Evolutionary conservation across 2,888 invertebrate species (phyloP).

Genomic region (Maniola hyperantus): DNA sequence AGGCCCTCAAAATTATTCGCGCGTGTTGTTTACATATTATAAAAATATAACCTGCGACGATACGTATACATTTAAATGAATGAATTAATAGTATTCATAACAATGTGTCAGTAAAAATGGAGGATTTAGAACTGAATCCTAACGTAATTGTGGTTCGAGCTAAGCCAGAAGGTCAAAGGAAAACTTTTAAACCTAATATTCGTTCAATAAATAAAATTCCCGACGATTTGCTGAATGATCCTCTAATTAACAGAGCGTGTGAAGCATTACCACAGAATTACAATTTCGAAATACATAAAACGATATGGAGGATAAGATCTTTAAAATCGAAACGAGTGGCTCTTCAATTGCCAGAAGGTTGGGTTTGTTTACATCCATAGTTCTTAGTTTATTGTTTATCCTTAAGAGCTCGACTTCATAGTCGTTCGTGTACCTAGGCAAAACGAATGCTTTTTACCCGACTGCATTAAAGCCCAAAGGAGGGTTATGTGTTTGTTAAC

Average conservation of each 20-base stretch:
- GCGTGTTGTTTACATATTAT: constrained; percentile 67
- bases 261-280: constrained; percentile 94
- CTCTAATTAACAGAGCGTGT: constrained; percentile 87
- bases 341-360: constrained; percentile 97
- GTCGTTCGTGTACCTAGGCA: no score
- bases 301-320: constrained; percentile 96
- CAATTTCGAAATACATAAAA: constrained; percentile 99
- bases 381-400: neutral
- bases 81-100: neutral
- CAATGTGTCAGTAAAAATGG: constrained; percentile 52
- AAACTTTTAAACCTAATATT: constrained; percentile 89
- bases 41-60: constrained; percentile 50
- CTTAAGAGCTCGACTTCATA: neutral
- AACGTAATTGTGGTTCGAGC: constrained; percentile 88
- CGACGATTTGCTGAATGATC: constrained; percentile 89
- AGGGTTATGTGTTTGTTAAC: no score
- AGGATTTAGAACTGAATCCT: constrained; percentile 60
- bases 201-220: constrained; percentile 91
- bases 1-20: constrained; percentile 58
- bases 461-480: no score
- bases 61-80: constrained; percentile 2
- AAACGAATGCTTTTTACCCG: no score
- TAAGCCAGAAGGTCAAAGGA: constrained; percentile 87
- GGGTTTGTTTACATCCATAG: constrained; percentile 70
- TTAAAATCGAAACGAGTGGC: constrained; percentile 94